phyloP scores from a whole-genome alignment of 2,113 vertebrate species.

The Ictalurus furcatus region DNA sequence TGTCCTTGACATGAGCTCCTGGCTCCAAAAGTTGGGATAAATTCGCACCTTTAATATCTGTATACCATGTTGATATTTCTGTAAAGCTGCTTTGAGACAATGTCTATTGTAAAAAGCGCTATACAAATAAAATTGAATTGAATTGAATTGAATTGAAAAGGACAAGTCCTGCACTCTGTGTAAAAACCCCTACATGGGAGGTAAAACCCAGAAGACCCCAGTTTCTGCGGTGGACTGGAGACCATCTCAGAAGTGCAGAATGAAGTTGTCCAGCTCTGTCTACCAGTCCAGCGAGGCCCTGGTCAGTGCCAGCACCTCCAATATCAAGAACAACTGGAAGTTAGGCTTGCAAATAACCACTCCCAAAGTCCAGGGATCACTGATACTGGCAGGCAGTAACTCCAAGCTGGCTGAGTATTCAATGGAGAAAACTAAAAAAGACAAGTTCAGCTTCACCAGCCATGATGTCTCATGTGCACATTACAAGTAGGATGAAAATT shows the following conservation, averaged over 20 bases:
- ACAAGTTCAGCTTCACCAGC: conserved; percentile 76
- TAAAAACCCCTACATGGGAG: conserved; percentile 65
- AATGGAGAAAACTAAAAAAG: conserved; percentile 69
- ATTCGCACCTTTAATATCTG: too few relatives aligned
- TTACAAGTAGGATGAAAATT: conserved; percentile 74
- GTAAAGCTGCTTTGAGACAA: too few relatives aligned
- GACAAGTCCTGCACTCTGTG: conserved; percentile 79
- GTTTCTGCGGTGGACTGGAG: conserved; percentile 77
- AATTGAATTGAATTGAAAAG: too few relatives aligned
- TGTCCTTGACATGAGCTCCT: conserved; percentile 67
- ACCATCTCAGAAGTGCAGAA: conserved; percentile 63
- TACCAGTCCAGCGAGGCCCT: conserved; percentile 69
- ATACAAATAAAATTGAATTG: too few relatives aligned
- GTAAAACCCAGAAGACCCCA: conserved; percentile 72
- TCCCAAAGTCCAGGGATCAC: rapidly evolving
- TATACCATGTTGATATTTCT: too few relatives aligned
- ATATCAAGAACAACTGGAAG: conserved; percentile 77
- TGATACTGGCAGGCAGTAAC: conserved; percentile 71
- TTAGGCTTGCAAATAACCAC: conserved; percentile 33
- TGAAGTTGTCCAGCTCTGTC: conserved; percentile 58
- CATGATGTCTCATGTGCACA: conserved; percentile 72
- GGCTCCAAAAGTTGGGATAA: too few relatives aligned
- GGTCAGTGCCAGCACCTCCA: conserved; percentile 48
- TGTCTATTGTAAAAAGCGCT: too few relatives aligned
- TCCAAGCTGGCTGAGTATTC: conserved; percentile 74